Base-by-base conservation (phyloP, 2,113 vertebrate genomes). In the Ceyx margarethae region DNA sequence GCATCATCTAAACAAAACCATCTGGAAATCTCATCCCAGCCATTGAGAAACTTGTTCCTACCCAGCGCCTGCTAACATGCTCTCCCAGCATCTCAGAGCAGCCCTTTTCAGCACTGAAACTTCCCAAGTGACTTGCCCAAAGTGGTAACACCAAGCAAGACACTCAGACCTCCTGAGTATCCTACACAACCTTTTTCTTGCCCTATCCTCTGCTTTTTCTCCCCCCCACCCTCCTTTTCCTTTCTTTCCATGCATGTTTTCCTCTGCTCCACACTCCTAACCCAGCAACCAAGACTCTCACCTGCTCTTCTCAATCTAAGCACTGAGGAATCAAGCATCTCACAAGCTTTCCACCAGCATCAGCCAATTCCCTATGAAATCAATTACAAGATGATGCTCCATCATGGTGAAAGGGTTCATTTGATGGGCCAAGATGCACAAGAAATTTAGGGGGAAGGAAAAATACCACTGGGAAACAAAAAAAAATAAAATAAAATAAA, bases 1-100 rank as follows among this genome's bases (percentile, higher is more conserved):
- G 77, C 76, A 72, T 40, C 5, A 7, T 43, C 86, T 93, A 93
- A 90, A 54, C 73, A 90, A 62, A 96, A 85, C 84, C 93, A 93
- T 17, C 89, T 87, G 94, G 58, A 67, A 85, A 72, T 66, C 85
- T 75, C 58, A 5, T 73, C 46, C 1, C 0, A 92, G 65, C 81
- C 82, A 69, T 91, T 75, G 42, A 67, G 81, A 61, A 40, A 85
- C 11, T 31, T 60, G 50, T 69, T 94, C 46, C 87, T 45, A 28
- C n/a, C 13, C 22, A 0, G 58, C 4, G 48, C 68, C 83, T 83
- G 53, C 62, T 74, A 58, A n/a, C 5, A 4, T 3, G 9, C 35
- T 88, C 79, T 73, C 76, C 65, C 22, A 87, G 84, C 0, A 0
- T 29, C 65, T 90, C 5, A 0, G 0, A 58, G 43, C 35, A 67